Evolutionary conservation across 2,888 invertebrate species (phyloP).

Genomic region (Allolobophora icterica): DNA sequence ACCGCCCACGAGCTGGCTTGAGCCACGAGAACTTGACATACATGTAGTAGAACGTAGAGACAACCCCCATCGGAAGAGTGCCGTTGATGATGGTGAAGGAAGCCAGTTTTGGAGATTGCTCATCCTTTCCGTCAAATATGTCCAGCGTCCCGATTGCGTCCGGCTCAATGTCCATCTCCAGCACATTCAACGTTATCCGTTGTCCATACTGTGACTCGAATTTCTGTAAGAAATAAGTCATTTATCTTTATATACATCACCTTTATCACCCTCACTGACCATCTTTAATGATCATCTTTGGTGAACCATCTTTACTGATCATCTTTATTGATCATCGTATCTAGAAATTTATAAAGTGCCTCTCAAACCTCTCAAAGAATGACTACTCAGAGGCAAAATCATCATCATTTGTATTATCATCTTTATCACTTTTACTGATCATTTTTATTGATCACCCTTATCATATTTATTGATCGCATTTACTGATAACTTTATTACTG

Average conservation of each 20-base stretch:
- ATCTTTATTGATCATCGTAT: too few species aligned
- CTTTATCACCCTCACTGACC: background rate
- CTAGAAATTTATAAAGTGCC: too few species aligned
- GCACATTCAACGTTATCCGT: slow-evolving; percentile 83
- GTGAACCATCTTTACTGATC: too few species aligned
- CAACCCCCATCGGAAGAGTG: slow-evolving; percentile 83
- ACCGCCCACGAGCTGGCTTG: slow-evolving; percentile 46
- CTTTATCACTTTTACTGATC: too few species aligned
- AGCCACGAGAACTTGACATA: slow-evolving; percentile 76
- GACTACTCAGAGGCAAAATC: too few species aligned
- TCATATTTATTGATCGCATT: background rate
- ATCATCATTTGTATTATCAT: too few species aligned
- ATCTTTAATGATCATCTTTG: background rate
- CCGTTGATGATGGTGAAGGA: slow-evolving; percentile 75
- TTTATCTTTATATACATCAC: background rate
- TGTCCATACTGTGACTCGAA: slow-evolving; percentile 70
- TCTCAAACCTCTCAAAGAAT: too few species aligned
- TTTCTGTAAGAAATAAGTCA: slow-evolving; percentile 45
- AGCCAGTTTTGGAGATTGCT: slow-evolving; percentile 35
- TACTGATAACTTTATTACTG: too few species aligned
- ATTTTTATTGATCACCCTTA: too few species aligned
- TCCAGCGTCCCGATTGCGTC: slow-evolving; percentile 71
- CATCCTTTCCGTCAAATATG: slow-evolving; percentile 53
- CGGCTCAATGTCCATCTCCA: slow-evolving; percentile 76
- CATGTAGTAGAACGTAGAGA: slow-evolving; percentile 80